A percentile compares a stretch with the other conserved stretches of the same genome.
Conservation (phyloP, 2,113 vertebrate species). For the Macquaria ambigua region DNA sequence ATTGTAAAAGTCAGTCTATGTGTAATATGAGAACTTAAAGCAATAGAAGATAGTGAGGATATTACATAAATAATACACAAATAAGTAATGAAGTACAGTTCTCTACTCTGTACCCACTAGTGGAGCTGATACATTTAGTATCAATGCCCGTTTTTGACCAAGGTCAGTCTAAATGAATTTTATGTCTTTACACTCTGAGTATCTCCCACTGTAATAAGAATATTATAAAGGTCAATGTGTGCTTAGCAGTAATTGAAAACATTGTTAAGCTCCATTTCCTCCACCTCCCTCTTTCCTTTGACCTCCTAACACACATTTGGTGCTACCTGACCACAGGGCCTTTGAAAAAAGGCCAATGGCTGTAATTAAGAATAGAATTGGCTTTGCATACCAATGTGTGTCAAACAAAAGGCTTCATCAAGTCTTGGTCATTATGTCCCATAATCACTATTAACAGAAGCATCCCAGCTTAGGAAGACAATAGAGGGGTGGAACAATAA, state of each 20-base stretch:
- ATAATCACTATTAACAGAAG: constrained; percentile 32
- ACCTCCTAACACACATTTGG: constrained; percentile 27
- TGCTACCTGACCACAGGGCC: constrained; percentile 22
- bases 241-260: constrained; percentile 8
- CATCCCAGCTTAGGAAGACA: constrained; percentile 20
- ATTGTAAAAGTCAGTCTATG: neutral
- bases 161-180: constrained; percentile 27
- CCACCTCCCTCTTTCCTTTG: neutral
- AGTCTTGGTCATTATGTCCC: constrained; percentile 43
- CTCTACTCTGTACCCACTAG: neutral
- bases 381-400: constrained; percentile 63
- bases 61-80: neutral
- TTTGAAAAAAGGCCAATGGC: constrained; percentile 27
- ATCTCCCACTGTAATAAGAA: neutral
- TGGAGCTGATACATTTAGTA: neutral
- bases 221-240: constrained; percentile 10
- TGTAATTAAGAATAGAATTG: constrained; percentile 52
- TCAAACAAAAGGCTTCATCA: constrained; percentile 58
- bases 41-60: neutral
- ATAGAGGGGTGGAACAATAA: constrained; percentile 9
- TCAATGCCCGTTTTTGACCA: neutral
- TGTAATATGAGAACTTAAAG: constrained; percentile 10
- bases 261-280: constrained; percentile 23
- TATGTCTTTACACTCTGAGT: neutral
- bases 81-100: neutral